phyloP scores from a whole-genome alignment of 1,140 invertebrate species.

The Oryzaephilus surinamensis region DNA sequence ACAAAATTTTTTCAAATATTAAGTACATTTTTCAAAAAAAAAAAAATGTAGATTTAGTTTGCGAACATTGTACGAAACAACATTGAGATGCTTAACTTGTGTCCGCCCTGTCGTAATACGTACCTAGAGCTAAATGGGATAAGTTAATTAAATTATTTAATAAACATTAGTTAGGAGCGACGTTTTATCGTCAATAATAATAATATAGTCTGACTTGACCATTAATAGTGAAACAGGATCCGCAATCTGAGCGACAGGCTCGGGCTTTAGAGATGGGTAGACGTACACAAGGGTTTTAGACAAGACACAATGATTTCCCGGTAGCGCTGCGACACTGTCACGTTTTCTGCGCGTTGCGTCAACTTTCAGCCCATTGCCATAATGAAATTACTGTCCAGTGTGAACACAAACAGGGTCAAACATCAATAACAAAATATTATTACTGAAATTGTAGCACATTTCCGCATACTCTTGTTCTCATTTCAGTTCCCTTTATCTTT shows the following conservation, averaged over 20 bases:
- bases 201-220: conserved; percentile 6
- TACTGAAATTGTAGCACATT: too few species aligned
- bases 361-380: too few species aligned
- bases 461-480: too few species aligned
- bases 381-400: too few species aligned
- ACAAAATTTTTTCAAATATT: conserved; percentile 9
- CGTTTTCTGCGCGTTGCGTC: too few species aligned
- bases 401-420: too few species aligned
- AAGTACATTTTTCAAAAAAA: not conserved
- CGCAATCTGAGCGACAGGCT: conserved; percentile 25
- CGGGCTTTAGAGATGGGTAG: conserved; percentile 41
- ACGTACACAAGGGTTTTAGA: conserved; percentile 59
- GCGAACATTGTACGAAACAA: conserved; percentile 10
- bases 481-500: too few species aligned
- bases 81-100: conserved; percentile 41
- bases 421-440: too few species aligned
- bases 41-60: not conserved
- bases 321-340: not conserved
- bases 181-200: conserved; percentile 1
- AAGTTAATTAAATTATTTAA: conserved; percentile 6
- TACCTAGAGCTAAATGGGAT: conserved; percentile 28
- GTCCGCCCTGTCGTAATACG: conserved; percentile 39
- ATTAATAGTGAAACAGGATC: too few species aligned
- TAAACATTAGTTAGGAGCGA: conserved; percentile 2
- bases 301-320: conserved; percentile 46